Evolutionary conservation across 2,888 invertebrate genomes (phyloP).

Genomic region (Geophilus truncorum): DNA sequence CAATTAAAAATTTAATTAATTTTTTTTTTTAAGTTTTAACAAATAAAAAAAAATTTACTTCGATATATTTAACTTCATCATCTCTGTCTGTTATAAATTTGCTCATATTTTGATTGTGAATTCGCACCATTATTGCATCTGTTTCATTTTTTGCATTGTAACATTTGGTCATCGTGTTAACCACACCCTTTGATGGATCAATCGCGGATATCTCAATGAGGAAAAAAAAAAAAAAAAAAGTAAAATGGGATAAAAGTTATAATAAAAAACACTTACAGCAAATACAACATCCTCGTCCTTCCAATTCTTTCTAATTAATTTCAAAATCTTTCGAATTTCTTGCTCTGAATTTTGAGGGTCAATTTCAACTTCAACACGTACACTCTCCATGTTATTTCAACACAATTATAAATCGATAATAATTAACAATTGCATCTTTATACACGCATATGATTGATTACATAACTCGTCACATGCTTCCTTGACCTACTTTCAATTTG

Average conservation of each 20-base stretch:
- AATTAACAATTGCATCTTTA: too few species aligned
- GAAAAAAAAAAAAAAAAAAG: neutral
- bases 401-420: too few species aligned
- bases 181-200: neutral
- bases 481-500: neutral
- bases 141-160: neutral
- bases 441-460: too few species aligned
- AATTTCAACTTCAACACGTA: neutral
- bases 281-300: neutral
- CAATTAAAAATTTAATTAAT: neutral
- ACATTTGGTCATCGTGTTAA: conserved; percentile 5
- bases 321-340: neutral
- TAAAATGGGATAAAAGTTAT: neutral
- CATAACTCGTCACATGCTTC: neutral
- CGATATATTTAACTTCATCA: neutral
- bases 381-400: too few species aligned
- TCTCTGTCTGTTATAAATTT: neutral
- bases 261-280: neutral
- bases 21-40: neutral
- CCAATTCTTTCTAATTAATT: neutral
- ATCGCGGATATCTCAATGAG: neutral
- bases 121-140: conserved; percentile 1
- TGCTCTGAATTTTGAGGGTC: neutral
- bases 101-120: neutral
- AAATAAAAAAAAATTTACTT: neutral